Conservation (phyloP, 2,888 invertebrate species). For the Meloe dianella region DNA sequence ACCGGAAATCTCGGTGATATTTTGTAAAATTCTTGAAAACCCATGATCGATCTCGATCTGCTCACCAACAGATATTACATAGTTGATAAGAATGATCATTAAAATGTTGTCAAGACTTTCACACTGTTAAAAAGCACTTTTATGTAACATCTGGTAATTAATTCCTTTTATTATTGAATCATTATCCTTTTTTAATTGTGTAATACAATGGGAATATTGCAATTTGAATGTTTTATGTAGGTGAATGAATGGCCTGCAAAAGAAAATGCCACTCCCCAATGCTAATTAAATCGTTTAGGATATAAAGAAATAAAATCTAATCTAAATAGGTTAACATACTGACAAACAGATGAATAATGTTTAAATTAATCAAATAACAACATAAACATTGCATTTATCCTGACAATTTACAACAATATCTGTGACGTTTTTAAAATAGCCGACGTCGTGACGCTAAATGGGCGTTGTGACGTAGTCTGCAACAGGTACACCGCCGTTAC, state of each 20-base stretch:
- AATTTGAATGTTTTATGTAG: background rate
- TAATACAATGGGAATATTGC: background rate
- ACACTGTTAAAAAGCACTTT: background rate
- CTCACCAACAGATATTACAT: background rate
- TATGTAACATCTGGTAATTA: background rate
- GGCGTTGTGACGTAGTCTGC: background rate
- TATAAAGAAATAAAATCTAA: background rate
- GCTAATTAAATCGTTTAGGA: background rate
- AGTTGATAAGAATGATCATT: background rate
- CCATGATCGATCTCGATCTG: background rate
- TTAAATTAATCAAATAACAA: background rate
- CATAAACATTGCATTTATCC: background rate
- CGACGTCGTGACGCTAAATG: background rate
- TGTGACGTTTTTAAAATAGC: background rate
- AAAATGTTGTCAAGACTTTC: conserved; percentile 7
- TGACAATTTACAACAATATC: background rate
- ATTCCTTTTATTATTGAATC: background rate
- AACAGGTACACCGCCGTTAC: background rate
- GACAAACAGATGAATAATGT: background rate
- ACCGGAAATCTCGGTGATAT: background rate
- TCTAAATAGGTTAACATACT: conserved; percentile 6
- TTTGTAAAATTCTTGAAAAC: background rate
- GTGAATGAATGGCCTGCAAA: background rate
- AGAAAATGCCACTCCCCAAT: conserved; percentile 2
- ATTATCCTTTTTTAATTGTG: background rate